A percentile compares a stretch with the other conserved stretches of the same genome.
Evolutionary conservation across 2,888 invertebrate species (phyloP).

Genomic region (Exephanes ischioxanthus): DNA sequence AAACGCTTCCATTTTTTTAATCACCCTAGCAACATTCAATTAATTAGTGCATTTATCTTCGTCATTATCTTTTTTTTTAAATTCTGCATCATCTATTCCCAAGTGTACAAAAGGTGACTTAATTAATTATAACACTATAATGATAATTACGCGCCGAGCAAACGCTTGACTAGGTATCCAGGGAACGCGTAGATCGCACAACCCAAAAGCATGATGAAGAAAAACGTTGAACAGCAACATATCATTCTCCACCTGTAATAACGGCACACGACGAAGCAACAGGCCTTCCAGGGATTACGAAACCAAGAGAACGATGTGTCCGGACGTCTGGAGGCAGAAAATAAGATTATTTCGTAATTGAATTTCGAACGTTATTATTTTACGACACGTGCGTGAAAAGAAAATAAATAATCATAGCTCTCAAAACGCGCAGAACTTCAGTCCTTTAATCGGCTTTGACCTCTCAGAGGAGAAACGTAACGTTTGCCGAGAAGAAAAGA

Average conservation of each 20-base stretch:
- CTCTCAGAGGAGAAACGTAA: conserved; percentile 42
- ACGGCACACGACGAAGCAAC: conserved; percentile 81
- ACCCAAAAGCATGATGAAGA: conserved; percentile 81
- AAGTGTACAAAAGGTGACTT: background rate
- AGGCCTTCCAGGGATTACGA: conserved; percentile 86
- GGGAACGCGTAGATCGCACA: conserved; percentile 86
- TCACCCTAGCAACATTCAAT: background rate
- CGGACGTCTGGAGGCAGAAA: conserved; percentile 86
- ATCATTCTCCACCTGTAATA: conserved; percentile 85
- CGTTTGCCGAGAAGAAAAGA: conserved; percentile 44
- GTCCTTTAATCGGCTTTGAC: conserved; percentile 40
- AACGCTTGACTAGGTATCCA: conserved; percentile 85
- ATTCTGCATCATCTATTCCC: conserved; percentile 8
- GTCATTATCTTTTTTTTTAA: conserved; percentile 25
- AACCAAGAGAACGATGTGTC: conserved; percentile 88
- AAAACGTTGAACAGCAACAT: conserved; percentile 77
- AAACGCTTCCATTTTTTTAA: background rate
- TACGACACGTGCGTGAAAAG: background rate
- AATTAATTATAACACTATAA: conserved; percentile 30
- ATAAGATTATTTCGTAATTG: conserved; percentile 48
- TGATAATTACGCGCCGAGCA: conserved; percentile 81
- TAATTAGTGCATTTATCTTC: background rate
- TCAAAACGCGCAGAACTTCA: conserved; percentile 19
- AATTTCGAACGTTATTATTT: conserved; percentile 36
- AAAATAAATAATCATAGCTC: conserved; percentile 15